phyloP scores from a whole-genome alignment of 2,797 vertebrate species.

The Poecile montanus region DNA sequence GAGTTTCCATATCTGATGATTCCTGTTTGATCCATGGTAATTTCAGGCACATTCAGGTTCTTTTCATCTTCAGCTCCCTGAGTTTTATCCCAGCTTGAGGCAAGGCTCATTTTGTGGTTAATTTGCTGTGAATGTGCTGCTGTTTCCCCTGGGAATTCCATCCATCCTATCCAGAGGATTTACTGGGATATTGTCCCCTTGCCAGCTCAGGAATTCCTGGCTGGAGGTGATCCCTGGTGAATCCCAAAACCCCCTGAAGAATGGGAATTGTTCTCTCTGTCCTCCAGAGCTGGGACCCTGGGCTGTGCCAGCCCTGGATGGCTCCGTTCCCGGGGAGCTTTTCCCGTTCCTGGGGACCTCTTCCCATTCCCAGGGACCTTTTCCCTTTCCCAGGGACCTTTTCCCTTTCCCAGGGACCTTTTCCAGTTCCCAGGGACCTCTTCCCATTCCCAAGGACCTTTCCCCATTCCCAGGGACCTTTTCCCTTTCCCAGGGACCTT shows the following conservation, averaged over 20 bases:
- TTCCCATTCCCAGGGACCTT: too few relatives aligned
- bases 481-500: too few relatives aligned
- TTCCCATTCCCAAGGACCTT: background rate
- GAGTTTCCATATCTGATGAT: background rate
- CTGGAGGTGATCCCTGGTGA: background rate
- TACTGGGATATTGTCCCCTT: background rate
- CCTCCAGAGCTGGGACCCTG: background rate
- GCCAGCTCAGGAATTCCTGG: background rate
- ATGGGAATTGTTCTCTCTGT: background rate
- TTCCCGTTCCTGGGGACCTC: too few relatives aligned
- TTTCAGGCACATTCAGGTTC: background rate
- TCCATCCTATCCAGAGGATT: background rate
- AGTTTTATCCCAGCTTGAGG: background rate
- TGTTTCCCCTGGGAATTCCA: background rate
- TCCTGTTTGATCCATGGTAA: background rate
- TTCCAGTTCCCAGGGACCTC: too few relatives aligned
- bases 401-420: too few relatives aligned
- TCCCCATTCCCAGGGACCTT: too few relatives aligned
- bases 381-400: background rate
- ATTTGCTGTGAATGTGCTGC: background rate
- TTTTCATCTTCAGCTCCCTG: background rate
- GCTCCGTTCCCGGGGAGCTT: background rate
- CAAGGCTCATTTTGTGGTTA: background rate
- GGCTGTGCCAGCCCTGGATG: background rate
- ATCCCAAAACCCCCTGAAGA: background rate